Conservation (phyloP, 2,888 invertebrate genomes). For the Meiosimyza decipiens region DNA sequence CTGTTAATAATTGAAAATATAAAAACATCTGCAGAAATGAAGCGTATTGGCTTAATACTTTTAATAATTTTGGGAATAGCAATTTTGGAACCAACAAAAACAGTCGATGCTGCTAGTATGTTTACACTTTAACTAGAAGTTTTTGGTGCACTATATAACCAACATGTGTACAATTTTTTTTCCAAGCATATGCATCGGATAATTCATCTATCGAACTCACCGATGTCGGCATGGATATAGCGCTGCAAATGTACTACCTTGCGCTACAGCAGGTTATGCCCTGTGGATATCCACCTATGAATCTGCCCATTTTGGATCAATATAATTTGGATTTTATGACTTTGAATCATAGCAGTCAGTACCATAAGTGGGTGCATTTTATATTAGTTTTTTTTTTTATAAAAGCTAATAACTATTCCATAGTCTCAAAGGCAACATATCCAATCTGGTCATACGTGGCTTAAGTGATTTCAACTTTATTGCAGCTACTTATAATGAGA, state of each 20-base stretch:
- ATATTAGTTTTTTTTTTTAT: too few species aligned
- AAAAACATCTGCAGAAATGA: too few species aligned
- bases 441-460: constrained; percentile 51
- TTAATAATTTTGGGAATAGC: too few species aligned
- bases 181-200: background rate
- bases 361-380: constrained; percentile 37
- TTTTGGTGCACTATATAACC: too few species aligned
- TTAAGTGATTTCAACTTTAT: constrained; percentile 49
- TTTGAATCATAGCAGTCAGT: constrained; percentile 36
- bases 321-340: constrained; percentile 37
- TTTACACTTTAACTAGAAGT: too few species aligned
- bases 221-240: constrained; percentile 42
- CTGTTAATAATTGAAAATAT: too few species aligned
- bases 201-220: background rate
- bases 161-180: too few species aligned
- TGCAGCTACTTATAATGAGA: constrained; percentile 43
- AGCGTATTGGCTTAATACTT: too few species aligned
- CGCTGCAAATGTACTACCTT: constrained; percentile 44
- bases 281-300: constrained; percentile 50
- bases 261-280: constrained; percentile 53
- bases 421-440: constrained; percentile 49
- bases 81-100: too few species aligned
- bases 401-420: background rate
- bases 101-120: too few species aligned
- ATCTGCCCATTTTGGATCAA: constrained; percentile 53